phyloP scores from a whole-genome alignment of 2,113 vertebrate genomes.

The Phalacrocorax aristotelis region DNA sequence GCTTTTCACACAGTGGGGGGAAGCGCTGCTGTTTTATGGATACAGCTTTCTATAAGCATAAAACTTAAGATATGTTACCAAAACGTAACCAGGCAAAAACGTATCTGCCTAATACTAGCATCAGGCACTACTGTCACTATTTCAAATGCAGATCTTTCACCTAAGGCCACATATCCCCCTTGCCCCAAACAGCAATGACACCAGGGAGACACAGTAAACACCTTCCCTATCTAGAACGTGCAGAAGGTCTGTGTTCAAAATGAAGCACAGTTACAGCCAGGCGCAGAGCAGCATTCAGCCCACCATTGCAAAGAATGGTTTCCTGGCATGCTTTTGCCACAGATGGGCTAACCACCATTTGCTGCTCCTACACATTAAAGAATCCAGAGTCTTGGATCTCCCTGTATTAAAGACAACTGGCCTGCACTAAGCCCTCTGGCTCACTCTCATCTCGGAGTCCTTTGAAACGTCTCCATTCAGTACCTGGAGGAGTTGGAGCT shows the following conservation, averaged over 20 bases:
- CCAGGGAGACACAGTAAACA: neutral
- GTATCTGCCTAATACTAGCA: neutral
- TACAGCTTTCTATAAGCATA: neutral
- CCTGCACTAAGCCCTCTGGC: neutral
- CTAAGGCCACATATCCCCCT: neutral
- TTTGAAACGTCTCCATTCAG: neutral
- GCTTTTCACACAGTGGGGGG: neutral
- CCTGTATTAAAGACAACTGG: neutral
- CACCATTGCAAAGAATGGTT: neutral
- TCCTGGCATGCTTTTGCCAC: neutral
- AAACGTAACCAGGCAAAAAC: neutral
- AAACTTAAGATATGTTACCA: neutral
- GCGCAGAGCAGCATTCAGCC: neutral
- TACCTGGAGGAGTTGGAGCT: neutral
- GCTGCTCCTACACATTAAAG: neutral
- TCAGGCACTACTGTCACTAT: accelerated
- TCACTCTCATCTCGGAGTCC: neutral
- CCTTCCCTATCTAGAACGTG: accelerated
- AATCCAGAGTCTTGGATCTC: neutral
- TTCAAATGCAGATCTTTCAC: neutral
- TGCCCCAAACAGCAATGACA: neutral
- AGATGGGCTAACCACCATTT: neutral
- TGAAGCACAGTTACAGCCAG: neutral
- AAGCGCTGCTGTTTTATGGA: neutral
- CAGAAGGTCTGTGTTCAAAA: neutral